Percentiles rank a stretch among this genome's conserved stretches.
Evolutionary conservation across 2,113 vertebrate genomes (phyloP).

Genomic region (Lathamus discolor): DNA sequence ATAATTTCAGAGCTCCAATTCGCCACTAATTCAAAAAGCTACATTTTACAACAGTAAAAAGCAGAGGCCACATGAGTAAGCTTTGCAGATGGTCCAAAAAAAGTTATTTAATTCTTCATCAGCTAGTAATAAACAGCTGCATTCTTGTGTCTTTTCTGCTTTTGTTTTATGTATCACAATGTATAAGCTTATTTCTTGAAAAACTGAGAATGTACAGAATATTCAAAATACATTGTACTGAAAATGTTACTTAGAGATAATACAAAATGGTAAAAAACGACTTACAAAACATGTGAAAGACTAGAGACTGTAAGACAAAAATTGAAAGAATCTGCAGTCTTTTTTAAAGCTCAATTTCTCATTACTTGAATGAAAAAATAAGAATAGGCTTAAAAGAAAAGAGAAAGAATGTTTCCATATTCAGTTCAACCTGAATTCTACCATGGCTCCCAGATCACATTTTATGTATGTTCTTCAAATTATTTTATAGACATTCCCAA

Average conservation of each 20-base stretch:
- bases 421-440: not conserved
- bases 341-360: not conserved
- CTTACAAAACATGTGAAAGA: not conserved
- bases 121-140: slow-evolving; percentile 62
- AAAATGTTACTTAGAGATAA: slow-evolving; percentile 45
- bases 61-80: slow-evolving; percentile 67
- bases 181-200: slow-evolving; percentile 49
- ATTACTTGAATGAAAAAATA: not conserved
- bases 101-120: slow-evolving; percentile 69
- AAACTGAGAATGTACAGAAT: slow-evolving; percentile 52
- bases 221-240: slow-evolving; percentile 52
- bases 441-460: not conserved
- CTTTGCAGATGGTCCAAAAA: slow-evolving; percentile 63
- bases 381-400: not conserved
- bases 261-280: not conserved
- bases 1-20: slow-evolving; percentile 67
- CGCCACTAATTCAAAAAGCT: slow-evolving; percentile 59
- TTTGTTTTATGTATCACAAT: slow-evolving; percentile 50
- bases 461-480: not conserved
- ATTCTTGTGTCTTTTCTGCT: slow-evolving; percentile 24
- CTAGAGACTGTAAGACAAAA: not conserved
- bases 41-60: slow-evolving; percentile 56
- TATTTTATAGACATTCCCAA: not conserved
- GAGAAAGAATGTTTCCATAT: not conserved
- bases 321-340: not conserved